Conservation (phyloP, 2,797 vertebrate genomes). For the Mormyrus hasselquistii region DNA sequence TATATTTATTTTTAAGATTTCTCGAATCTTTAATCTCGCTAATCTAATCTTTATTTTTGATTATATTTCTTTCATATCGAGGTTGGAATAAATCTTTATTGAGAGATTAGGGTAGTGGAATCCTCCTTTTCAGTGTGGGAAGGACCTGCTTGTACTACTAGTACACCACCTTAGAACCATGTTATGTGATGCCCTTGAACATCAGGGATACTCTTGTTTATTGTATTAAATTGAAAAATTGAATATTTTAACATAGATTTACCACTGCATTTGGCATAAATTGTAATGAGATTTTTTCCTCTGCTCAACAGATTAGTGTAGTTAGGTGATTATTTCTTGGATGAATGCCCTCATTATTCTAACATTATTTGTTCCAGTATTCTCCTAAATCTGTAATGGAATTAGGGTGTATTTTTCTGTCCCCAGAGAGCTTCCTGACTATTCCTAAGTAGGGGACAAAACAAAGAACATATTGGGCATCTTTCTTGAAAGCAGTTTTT, state of each 20-base stretch:
- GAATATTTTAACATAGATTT: not conserved
- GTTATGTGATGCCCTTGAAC: not conserved
- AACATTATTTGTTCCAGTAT: slow-evolving; percentile 40
- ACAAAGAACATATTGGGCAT: slow-evolving; percentile 45
- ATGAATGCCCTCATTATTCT: slow-evolving; percentile 44
- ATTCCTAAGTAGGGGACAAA: slow-evolving; percentile 48
- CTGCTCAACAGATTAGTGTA: slow-evolving; percentile 11
- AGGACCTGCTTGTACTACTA: not conserved
- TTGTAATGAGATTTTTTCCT: not conserved
- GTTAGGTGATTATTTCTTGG: slow-evolving; percentile 36
- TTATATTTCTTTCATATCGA: not conserved
- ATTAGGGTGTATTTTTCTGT: slow-evolving; percentile 37
- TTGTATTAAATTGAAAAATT: not conserved
- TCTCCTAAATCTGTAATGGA: slow-evolving; percentile 42
- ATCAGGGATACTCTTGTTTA: not conserved
- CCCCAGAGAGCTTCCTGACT: slow-evolving; percentile 35
- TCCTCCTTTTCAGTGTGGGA: not conserved
- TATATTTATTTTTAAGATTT: not conserved
- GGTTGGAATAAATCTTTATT: not conserved
- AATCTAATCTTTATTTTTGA: not conserved
- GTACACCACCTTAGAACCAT: not conserved
- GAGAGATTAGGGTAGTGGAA: not conserved
- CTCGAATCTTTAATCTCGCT: not conserved
- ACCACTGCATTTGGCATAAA: not conserved
- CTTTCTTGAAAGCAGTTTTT: slow-evolving; percentile 55